phyloP scores from a whole-genome alignment of 1,140 invertebrate genomes.

The Drosophila nigromelanica region DNA sequence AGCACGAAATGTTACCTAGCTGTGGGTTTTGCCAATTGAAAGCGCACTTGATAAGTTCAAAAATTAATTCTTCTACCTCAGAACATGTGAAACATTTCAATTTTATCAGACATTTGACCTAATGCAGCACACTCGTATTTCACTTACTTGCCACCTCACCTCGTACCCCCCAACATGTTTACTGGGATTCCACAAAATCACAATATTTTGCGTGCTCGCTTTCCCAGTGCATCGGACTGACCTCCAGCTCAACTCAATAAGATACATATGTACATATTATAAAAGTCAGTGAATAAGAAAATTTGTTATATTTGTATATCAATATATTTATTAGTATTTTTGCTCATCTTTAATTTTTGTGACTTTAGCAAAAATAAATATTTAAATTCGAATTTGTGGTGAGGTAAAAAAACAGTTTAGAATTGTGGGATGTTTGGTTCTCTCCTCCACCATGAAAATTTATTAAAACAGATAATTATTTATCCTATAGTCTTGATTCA shows the following conservation, averaged over 20 bases:
- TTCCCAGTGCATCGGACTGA: neutral
- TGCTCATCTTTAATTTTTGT: no score
- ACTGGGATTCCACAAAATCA: neutral
- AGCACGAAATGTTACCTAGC: constrained; percentile 64
- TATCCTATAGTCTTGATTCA: no score
- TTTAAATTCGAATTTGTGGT: no score
- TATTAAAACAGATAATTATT: no score
- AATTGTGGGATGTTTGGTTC: no score
- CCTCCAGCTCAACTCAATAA: neutral
- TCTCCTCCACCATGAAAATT: no score
- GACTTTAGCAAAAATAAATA: no score
- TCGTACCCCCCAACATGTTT: neutral
- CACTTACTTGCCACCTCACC: neutral
- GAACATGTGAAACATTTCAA: constrained; percentile 47
- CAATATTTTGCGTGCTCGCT: constrained; percentile 1
- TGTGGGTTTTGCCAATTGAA: constrained; percentile 32
- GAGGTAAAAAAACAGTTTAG: no score
- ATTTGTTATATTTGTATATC: neutral
- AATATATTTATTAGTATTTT: no score
- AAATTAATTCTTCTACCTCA: constrained; percentile 44
- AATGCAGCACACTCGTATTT: constrained; percentile 29
- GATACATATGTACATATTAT: neutral
- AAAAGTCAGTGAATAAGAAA: constrained; percentile 35
- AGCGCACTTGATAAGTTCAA: constrained; percentile 50
- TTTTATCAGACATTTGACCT: constrained; percentile 50